Base-by-base conservation (phyloP, 23 tunicate species). In the Ascidia mentula region DNA sequence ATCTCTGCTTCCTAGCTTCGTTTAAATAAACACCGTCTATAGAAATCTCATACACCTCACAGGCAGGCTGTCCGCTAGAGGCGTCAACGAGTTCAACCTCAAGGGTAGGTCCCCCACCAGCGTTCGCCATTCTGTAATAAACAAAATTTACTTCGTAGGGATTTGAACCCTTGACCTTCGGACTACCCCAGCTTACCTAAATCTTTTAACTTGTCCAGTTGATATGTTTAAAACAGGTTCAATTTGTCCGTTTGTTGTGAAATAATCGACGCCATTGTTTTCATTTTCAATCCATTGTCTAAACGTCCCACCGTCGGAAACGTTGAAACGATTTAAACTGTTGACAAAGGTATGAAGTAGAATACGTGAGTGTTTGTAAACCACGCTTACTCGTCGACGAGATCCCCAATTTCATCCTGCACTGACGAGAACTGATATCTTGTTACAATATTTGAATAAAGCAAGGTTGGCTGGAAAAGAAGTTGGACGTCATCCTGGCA, bases 401-500 rank as follows among this genome's bases (percentile, higher is more conserved):
- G 24, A 53, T 53, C 65, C 28, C 13, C 65, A 9, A 53, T 3
- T 28, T 5, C 7, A 53, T 53, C 65, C 24, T 53, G 65, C 24
- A 53, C 65, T 3, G 13, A 6, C 4, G 65, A 53, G 24, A 53
- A 72, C 0, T 37, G 76, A 0, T 12, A 53, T 69, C 38, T 20
- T 5, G 28, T 78, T 53, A 28, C 28, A 53, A 53, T 53, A 53
- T 53, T 53, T 3, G 65, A 53, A 53, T 84, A 92, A 0, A n/a
- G 77, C 0, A 92, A 69, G 4, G 82, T 70, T 38, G 98, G 98
- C 40, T 92, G 98, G 32, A 92, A 80, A 73, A 92, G 46, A 5
- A 92, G 84, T 46, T 75, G 80, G 3, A 87, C 79, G 45, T 92
- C 98, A 36, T 87, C 82, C 36, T 83, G 39, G 73, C 98, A 92